Evolutionary conservation across 2,888 invertebrate genomes (phyloP), one percentile per base, ranked within the genome.

Genomic region (Agriopis leucophaearia): DNA sequence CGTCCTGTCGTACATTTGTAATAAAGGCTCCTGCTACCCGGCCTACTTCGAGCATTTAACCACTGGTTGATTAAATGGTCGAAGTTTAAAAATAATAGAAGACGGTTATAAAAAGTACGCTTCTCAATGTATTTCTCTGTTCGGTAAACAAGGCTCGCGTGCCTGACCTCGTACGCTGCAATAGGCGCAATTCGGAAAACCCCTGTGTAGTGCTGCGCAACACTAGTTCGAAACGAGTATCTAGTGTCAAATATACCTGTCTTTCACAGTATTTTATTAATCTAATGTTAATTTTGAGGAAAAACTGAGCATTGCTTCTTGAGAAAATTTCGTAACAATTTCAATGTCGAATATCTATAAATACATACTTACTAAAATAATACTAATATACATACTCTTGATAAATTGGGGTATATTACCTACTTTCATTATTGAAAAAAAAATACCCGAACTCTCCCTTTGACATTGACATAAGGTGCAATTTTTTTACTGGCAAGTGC

Each of bases 161-260:
- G 81, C 78, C 77, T 82, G 89, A 84, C 87, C 89, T 88, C 79
- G 76, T 72, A 74, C 81, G 79, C 79, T 87, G 90, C 90, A 92
- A 88, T 86, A 86, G 83, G 77, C 81, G 83, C 86, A 83, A 83
- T 87, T 90, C 86, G 93, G 92, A 88, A 93, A 93, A 91, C 88
- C 92, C 92, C 78, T 70, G 80, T 76, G 74, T 88, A 88, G n/a
- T 18, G 82, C 90, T 87, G 88, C 70, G 69, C 85, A 84, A 75
- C 69, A 78, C 78, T 63, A 64, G 40, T 83, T 85, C 80, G 40
- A 50, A n/a, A 27, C 58, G 48, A 59, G 36, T 48, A 48, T 48
- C 50, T 56, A 64, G 51, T 61, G n/a, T 64, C n/a, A 62, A n/a
- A n/a, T n/a, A 61, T 45, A 18, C 9, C 50, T 12, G 8, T 47